Conservation (phyloP, 2,888 invertebrate species). For the Orthonychiurus folsomi region DNA sequence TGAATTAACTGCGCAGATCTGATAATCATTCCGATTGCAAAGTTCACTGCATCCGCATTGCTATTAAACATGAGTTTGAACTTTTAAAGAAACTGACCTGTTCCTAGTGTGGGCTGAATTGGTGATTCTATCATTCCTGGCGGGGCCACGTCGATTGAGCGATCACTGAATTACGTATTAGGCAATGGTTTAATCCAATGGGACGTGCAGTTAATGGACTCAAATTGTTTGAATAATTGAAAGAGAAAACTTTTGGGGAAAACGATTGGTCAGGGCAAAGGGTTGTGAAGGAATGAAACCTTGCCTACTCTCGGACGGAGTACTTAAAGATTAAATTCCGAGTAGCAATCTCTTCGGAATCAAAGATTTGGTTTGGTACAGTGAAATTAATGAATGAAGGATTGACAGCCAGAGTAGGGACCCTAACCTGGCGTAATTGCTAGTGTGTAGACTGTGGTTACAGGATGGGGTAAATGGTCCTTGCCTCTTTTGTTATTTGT, state of each 20-base stretch:
- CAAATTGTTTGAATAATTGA: not conserved
- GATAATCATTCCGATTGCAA: not conserved
- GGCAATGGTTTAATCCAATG: not conserved
- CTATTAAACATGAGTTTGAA: not conserved
- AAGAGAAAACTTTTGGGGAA: not conserved
- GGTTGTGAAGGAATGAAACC: too few relatives aligned
- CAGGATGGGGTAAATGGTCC: too few relatives aligned
- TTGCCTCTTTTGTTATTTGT: too few relatives aligned
- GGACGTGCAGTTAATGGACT: not conserved
- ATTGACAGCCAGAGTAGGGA: not conserved
- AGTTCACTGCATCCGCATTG: too few relatives aligned
- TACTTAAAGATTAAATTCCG: too few relatives aligned
- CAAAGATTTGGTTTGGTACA: not conserved
- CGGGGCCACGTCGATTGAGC: not conserved
- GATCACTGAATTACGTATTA: not conserved
- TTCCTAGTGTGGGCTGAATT: not conserved
- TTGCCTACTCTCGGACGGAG: too few relatives aligned
- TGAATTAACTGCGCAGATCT: not conserved
- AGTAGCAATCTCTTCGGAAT: not conserved
- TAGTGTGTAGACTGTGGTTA: too few relatives aligned
- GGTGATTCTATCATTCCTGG: not conserved
- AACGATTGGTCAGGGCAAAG: too few relatives aligned
- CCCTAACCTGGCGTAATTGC: not conserved
- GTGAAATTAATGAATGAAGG: not conserved
- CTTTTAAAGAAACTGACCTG: not conserved